A percentile compares a stretch with the other conserved stretches of the same genome.
phyloP scores from a whole-genome alignment of 2,797 vertebrate species.

The Chloroceryle amazona region DNA sequence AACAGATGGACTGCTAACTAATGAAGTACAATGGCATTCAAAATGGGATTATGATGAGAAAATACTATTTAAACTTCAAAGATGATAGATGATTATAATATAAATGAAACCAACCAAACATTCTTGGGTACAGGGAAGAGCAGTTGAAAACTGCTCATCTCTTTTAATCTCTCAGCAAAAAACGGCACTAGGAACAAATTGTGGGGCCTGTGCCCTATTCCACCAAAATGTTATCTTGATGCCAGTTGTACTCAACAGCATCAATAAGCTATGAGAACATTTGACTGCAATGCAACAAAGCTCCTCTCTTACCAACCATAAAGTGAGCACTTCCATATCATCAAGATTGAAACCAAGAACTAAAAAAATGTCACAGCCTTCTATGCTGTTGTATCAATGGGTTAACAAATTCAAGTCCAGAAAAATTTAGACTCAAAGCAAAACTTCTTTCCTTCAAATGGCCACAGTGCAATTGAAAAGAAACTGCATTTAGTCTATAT shows the following conservation, averaged over 20 bases:
- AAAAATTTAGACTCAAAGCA: constrained; percentile 3
- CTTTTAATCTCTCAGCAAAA: neutral
- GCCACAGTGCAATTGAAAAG: constrained; percentile 23
- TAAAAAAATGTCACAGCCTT: neutral
- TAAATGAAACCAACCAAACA: neutral
- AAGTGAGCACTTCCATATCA: neutral
- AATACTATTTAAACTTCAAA: neutral
- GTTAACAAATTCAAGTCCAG: constrained; percentile 24
- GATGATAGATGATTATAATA: neutral
- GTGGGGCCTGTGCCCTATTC: neutral
- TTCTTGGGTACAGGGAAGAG: neutral
- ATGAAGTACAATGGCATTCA: neutral
- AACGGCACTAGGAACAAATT: neutral
- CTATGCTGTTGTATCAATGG: neutral
- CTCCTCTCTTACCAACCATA: neutral
- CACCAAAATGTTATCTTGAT: neutral
- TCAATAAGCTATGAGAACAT: neutral
- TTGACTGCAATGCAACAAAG: neutral
- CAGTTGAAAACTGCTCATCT: neutral
- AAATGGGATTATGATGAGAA: neutral
- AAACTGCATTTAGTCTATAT: constrained; percentile 47
- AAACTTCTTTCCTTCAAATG: constrained; percentile 39
- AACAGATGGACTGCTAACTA: neutral
- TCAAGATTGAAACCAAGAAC: neutral
- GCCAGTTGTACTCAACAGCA: neutral